Percentiles rank a stretch among this genome's conserved stretches.
Evolutionary conservation across 2,113 vertebrate genomes (phyloP).

Genomic region (Chrysochloris asiatica): DNA sequence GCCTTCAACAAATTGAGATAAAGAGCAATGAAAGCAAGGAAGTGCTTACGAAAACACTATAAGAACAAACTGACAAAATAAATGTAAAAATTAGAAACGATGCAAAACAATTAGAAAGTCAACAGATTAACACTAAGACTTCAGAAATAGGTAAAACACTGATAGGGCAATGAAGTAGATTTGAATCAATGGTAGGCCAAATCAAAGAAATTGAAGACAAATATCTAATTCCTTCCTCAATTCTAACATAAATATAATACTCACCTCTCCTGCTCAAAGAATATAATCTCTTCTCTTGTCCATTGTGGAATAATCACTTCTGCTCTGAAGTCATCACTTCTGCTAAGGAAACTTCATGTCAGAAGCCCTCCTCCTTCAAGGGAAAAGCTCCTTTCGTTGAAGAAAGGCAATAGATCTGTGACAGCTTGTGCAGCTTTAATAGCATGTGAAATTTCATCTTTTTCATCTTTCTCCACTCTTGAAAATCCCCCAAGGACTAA

Average conservation of each 20-base stretch:
- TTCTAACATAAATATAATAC: slow-evolving; percentile 6
- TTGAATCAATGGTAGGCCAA: no score
- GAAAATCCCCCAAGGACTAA: slow-evolving; percentile 16
- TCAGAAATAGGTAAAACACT: no score
- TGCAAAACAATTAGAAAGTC: no score
- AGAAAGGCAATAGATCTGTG: not conserved
- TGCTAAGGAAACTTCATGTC: not conserved
- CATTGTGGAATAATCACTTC: not conserved
- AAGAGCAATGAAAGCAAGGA: no score
- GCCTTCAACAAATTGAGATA: no score
- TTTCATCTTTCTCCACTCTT: not conserved
- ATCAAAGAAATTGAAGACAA: no score
- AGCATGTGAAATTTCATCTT: not conserved
- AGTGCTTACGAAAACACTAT: no score
- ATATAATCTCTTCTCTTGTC: not conserved
- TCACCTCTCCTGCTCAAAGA: slow-evolving; percentile 35
- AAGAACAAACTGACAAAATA: no score
- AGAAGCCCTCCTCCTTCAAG: not conserved
- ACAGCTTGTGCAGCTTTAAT: not conserved
- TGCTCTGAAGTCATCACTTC: no score
- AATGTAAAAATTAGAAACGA: no score
- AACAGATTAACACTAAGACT: no score
- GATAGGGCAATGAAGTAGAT: no score
- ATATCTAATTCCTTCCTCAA: not conserved
- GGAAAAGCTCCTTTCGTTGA: not conserved